Evolutionary conservation across 2,797 vertebrate species (phyloP).

Genomic region (Menidia menidia): DNA sequence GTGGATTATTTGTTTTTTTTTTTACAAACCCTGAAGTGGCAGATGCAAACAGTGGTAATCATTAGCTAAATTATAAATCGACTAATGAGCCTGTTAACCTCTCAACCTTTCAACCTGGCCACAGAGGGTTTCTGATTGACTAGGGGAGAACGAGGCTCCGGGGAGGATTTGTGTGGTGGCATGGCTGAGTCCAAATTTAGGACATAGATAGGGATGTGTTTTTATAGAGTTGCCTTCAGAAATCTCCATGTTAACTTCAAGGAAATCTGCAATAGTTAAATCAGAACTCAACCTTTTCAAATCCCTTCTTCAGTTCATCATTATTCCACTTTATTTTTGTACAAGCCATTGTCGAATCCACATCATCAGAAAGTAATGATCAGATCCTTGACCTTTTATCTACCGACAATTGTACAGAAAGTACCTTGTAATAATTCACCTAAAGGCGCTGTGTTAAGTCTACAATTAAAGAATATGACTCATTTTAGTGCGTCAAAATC

Average conservation of each 20-base stretch:
- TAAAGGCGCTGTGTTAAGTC: constrained; percentile 9
- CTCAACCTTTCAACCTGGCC: constrained; percentile 66
- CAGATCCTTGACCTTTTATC: constrained; percentile 39
- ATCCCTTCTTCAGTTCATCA: not conserved
- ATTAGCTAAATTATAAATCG: constrained; percentile 59
- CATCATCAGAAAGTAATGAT: constrained; percentile 17
- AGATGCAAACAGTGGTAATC: constrained; percentile 49
- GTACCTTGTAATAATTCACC: constrained; percentile 23
- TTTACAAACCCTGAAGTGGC: constrained; percentile 16
- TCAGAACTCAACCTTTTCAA: not conserved
- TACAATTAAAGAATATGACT: constrained; percentile 12
- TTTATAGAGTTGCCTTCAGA: not conserved
- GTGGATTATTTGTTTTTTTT: constrained; percentile 31
- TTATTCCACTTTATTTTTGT: not conserved
- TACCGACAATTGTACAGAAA: constrained; percentile 11
- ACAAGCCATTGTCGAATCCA: constrained; percentile 15
- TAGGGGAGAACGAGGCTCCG: not conserved
- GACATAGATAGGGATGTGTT: not conserved
- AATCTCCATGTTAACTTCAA: not conserved
- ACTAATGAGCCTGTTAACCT: constrained; percentile 73
- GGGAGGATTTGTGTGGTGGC: not conserved
- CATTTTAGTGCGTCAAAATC: not conserved
- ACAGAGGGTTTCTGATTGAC: constrained; percentile 36
- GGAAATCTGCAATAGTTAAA: not conserved
- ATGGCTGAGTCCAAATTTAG: not conserved